Percentiles rank a stretch among this genome's conserved stretches.
Evolutionary conservation across 2,113 vertebrate genomes (phyloP).

Genomic region (Pleuronectes platessa): DNA sequence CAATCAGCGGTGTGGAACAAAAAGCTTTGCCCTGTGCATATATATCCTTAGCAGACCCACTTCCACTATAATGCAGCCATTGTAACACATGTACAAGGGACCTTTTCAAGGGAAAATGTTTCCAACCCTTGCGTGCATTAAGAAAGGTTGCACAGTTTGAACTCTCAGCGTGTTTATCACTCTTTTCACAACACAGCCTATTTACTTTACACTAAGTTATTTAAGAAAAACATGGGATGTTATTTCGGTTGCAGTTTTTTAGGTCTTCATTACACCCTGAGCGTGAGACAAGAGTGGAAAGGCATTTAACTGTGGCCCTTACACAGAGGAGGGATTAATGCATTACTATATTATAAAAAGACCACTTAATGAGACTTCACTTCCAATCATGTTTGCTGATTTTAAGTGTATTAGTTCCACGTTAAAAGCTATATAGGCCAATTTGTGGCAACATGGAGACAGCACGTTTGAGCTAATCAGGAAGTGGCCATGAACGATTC

Average conservation of each 20-base stretch:
- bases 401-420: no score
- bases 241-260: no score
- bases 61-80: background rate
- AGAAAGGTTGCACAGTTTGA: background rate
- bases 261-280: no score
- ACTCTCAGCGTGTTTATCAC: background rate
- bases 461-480: no score
- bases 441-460: no score
- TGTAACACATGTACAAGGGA: background rate
- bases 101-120: background rate
- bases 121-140: background rate
- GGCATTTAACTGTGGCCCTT: background rate
- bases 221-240: background rate
- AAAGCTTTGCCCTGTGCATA: background rate
- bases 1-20: background rate
- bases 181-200: background rate
- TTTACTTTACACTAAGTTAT: background rate
- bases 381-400: no score
- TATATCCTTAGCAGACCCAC: background rate
- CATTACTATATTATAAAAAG: background rate
- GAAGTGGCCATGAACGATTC: no score
- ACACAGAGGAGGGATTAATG: background rate
- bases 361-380: no score
- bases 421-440: no score
- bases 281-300: background rate